Evolutionary conservation across 1,140 invertebrate genomes (phyloP), one percentile per base, ranked within the genome.

Genomic region (Calephelis nemesis): DNA sequence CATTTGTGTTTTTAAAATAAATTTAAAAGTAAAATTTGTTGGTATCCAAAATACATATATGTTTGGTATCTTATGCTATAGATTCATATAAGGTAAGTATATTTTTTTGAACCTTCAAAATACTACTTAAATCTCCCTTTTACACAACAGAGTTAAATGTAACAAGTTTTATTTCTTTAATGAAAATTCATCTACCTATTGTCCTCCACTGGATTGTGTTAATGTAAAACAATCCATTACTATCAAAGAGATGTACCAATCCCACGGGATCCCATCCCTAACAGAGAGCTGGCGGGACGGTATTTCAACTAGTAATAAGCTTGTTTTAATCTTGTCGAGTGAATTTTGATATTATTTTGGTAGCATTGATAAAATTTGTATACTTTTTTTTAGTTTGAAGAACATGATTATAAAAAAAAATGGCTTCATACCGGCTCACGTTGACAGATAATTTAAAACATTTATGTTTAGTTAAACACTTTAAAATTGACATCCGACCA

Each of bases 171-270:
- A 45, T 54, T 54, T 11, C 52, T 54, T 54, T 54, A 54, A 54
- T 54, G 52, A 54, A 54, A 54, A 54, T 19, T 15, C 15, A 30
- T 54, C 52, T 19, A 54, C 52, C 19, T 54, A 5, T 54, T 54
- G 52, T 54, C 52, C 64, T 65, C 62, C 12, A 39, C 54, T 68
- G 67, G 63, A 47, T 54, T 60, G 69, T 76, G 74, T 74, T 76
- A 78, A 76, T 78, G 77, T 67, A 65, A 76, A 74, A 78, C 77
- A 78, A 78, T 78, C 74, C 69, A 78, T 74, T 78, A 78, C 74
- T 76, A 73, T 67, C 69, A 74, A 74, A 74, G 68, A 74, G 74
- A 76, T 70, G 72, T 71, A 47, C 47, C 30, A 39, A 19, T 70
- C 71, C 71, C 76, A 65, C 19, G 71, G 73, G 76, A 71, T 40